Base-by-base conservation (phyloP, 2,113 vertebrate species). In the Python bivittatus region DNA sequence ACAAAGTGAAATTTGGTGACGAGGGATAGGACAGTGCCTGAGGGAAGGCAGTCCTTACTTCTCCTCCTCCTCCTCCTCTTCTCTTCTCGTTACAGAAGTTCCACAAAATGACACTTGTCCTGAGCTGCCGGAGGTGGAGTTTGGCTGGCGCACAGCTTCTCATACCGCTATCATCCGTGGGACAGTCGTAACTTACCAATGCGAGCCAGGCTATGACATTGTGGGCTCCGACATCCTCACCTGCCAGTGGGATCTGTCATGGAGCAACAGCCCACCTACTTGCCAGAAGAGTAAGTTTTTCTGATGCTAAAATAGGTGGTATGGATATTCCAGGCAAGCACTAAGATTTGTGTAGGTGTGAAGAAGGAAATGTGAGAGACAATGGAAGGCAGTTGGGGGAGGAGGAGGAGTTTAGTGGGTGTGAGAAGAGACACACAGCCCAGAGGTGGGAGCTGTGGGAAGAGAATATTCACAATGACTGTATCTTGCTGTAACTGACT, bases 241-340 rank as follows among this genome's bases (percentile, higher is more conserved):
- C 92, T 99, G 99, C 96, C 99, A 99, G 93, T 99, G 99, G 99
- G 98, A 99, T 96, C 97, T 99, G 48, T 98, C 98, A 86, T 99
- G 99, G 99, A 99, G 98, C 97, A 98, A 98, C 61, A 98, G 96
- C 84, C 98, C 99, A 0, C 99, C 99, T 0, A 98, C 98, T 72
- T 99, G 99, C 96, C 97, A 98, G 91, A 99, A 98, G 96, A 98
- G 99, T 99, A 94, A 98, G 97, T 87, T 20, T 23, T 57, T n/a
- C 57, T 38, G 15, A 11, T 33, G 42, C 53, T 54, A 53, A 86
- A 60, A 56, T 17, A 22, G 7, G 11, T 54, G 52, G 11, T 44
- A 25, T 9, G 25, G 52, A 11, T 29, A 0, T 17, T 87, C n/a
- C 10, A 42, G 7, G 53, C 44, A 44, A 56, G 17, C 17, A 2